phyloP scores from a whole-genome alignment of 2,888 invertebrate genomes.

The Cerceris ruficornis region DNA sequence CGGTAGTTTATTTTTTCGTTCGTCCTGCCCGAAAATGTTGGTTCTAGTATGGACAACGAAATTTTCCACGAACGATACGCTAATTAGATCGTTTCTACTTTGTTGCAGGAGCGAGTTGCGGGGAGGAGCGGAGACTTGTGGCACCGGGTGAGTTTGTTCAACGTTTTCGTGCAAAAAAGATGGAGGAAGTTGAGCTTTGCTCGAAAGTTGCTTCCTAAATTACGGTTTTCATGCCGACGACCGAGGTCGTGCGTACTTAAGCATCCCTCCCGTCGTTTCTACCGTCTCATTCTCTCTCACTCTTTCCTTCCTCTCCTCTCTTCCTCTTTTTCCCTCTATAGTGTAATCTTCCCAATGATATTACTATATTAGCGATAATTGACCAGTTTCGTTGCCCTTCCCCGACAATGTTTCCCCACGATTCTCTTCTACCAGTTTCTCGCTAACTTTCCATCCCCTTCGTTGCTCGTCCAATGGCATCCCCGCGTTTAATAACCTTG shows the following conservation, averaged over 20 bases:
- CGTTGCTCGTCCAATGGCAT: too few relatives aligned
- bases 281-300: background rate
- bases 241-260: constrained; percentile 42
- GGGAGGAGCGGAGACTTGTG: constrained; percentile 9
- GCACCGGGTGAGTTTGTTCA: constrained; percentile 55
- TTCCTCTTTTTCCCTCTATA: background rate
- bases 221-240: constrained; percentile 40
- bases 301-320: background rate
- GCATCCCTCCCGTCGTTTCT: constrained; percentile 15
- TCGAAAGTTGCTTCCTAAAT: constrained; percentile 38
- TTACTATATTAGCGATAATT: constrained; percentile 34
- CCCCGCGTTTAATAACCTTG: too few relatives aligned
- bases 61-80: constrained; percentile 4
- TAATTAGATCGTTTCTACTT: constrained; percentile 42
- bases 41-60: background rate
- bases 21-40: background rate
- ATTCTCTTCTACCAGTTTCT: too few relatives aligned
- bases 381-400: constrained; percentile 11
- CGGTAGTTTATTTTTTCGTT: background rate
- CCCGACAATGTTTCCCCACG: background rate
- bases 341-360: constrained; percentile 11
- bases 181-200: constrained; percentile 33
- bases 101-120: constrained; percentile 51
- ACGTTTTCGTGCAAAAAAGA: constrained; percentile 22
- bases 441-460: too few relatives aligned